Conservation (phyloP, 2,113 vertebrate species). For the Origma solitaria region DNA sequence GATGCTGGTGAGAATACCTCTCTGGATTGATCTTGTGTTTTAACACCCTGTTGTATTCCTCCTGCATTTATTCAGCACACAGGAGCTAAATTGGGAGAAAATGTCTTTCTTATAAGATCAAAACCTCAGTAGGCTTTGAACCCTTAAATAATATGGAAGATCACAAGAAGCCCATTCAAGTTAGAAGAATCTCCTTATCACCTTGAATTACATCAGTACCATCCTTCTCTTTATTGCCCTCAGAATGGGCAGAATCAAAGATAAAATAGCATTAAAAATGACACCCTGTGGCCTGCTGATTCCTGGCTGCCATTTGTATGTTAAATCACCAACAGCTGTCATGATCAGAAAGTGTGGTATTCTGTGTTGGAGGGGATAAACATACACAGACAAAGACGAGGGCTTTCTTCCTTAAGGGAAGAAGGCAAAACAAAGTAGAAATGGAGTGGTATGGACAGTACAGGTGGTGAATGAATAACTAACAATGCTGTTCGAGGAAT, state of each 20-base stretch:
- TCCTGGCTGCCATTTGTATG: conserved; percentile 6
- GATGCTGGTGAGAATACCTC: background rate
- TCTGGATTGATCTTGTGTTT: background rate
- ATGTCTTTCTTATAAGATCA: conserved; percentile 8
- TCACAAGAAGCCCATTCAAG: conserved; percentile 30
- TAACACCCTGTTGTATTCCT: background rate
- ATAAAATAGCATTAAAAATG: conserved; percentile 17
- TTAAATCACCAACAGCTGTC: conserved; percentile 19
- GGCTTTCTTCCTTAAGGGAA: background rate
- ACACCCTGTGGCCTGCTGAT: background rate
- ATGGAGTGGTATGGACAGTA: background rate
- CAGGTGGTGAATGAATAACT: background rate
- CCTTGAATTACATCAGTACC: conserved; percentile 23
- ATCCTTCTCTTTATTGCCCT: conserved; percentile 10
- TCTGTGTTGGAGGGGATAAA: background rate
- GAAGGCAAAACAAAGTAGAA: background rate
- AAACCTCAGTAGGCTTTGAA: conserved; percentile 17
- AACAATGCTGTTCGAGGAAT: background rate
- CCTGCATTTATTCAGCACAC: background rate
- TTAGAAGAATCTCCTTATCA: conserved; percentile 31
- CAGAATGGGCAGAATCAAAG: background rate
- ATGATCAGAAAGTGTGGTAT: background rate
- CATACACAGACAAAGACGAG: background rate
- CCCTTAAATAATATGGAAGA: conserved; percentile 38
- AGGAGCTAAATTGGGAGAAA: conserved; percentile 15